phyloP scores from a whole-genome alignment of 2,888 invertebrate species.

The Drosophila picticornis region DNA sequence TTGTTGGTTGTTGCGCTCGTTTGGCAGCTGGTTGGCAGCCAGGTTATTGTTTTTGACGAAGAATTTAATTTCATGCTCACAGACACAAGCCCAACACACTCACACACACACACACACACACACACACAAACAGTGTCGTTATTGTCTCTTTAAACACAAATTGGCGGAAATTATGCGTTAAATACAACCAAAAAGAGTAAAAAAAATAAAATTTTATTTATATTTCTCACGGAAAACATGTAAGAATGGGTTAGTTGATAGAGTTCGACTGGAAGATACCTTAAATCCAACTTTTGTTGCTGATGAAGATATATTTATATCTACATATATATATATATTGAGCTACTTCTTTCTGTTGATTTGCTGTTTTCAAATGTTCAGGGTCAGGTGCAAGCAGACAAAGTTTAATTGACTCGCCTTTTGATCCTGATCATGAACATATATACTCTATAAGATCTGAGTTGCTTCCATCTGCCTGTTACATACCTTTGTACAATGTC shows the following conservation, averaged over 20 bases:
- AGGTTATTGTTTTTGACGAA: slow-evolving; percentile 75
- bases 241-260: not conserved
- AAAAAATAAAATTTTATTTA: slow-evolving; percentile 4
- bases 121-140: not conserved
- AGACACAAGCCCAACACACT: slow-evolving; percentile 22
- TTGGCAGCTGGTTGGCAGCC: slow-evolving; percentile 39
- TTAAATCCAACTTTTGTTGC: not conserved
- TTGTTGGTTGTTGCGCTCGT: slow-evolving; percentile 18
- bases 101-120: slow-evolving; percentile 8
- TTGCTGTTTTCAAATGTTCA: not conserved
- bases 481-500: not conserved
- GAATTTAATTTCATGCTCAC: slow-evolving; percentile 73
- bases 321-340: not conserved
- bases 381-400: not conserved
- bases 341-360: not conserved
- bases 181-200: slow-evolving; percentile 39
- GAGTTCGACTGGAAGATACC: not conserved
- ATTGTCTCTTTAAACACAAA: slow-evolving; percentile 38
- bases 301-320: not conserved
- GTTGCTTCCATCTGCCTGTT: not conserved
- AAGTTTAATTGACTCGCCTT: not conserved
- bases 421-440: not conserved
- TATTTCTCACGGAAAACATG: not conserved
- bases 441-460: not conserved
- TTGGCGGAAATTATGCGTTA: slow-evolving; percentile 61